These are phyloP conservation scores for Sitobion miscanthi DNA, from an alignment of 1,140 invertebrate species.

Conservation along the genomic window DNA sequence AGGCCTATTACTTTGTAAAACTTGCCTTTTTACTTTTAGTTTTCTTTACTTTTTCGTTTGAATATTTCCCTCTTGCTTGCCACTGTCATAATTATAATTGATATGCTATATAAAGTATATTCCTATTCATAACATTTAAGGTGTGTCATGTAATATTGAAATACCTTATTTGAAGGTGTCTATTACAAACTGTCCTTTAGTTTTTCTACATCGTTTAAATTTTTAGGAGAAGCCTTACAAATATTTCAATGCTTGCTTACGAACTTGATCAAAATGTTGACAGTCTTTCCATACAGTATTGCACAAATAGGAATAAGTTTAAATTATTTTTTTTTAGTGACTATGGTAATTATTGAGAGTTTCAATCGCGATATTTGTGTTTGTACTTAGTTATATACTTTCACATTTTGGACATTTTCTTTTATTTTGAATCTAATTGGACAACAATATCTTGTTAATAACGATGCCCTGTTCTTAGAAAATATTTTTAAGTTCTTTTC, in stretches of 20 bases:
- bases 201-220: conserved; percentile 18
- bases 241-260: not conserved
- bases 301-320: conserved; percentile 6
- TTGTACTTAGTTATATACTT: not conserved
- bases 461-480: not conserved
- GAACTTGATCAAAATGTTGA: conserved; percentile 24
- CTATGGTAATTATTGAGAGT: not conserved
- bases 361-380: not conserved
- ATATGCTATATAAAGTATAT: too few relatives aligned
- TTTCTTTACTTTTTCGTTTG: too few relatives aligned
- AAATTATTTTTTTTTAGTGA: not conserved
- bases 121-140: not conserved
- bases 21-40: not conserved
- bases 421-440: not conserved
- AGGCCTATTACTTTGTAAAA: conserved; percentile 52
- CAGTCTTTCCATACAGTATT: not conserved
- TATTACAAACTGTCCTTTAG: conserved; percentile 9
- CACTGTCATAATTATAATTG: not conserved
- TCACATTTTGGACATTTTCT: not conserved
- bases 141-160: not conserved
- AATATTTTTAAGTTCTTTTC: not conserved
- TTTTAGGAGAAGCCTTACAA: conserved; percentile 17
- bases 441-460: too few relatives aligned
- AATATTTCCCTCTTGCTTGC: not conserved
- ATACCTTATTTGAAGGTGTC: conserved; percentile 26